phyloP scores from a whole-genome alignment of 2,888 invertebrate genomes.

The Dicranocentrus wangi region DNA sequence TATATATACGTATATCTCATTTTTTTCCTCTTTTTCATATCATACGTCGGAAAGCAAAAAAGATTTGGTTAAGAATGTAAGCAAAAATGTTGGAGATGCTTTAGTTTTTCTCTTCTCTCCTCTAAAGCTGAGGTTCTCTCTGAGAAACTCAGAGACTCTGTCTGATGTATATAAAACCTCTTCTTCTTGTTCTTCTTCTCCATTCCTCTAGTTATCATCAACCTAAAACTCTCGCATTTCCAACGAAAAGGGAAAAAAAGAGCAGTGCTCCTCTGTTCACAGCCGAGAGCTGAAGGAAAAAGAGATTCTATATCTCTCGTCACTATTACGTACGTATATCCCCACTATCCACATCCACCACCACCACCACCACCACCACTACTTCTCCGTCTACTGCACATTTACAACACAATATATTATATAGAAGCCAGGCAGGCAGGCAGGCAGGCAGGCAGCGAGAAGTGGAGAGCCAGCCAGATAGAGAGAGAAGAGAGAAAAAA shows the following conservation, averaged over 20 bases:
- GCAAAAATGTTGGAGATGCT: background rate
- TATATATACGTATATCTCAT: too few relatives aligned
- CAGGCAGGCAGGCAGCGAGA: too few relatives aligned
- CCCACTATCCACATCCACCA: too few relatives aligned
- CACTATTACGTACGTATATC: background rate
- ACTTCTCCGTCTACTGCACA: too few relatives aligned
- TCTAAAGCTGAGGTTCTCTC: background rate
- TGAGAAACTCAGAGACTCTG: background rate
- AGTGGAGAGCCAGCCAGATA: background rate
- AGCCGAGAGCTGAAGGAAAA: slow-evolving; percentile 14
- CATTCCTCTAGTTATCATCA: slow-evolving; percentile 6
- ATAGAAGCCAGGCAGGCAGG: too few relatives aligned
- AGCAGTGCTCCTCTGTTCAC: background rate
- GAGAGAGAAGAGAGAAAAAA: slow-evolving; percentile 7
- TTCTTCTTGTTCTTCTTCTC: background rate
- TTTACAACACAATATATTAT: too few relatives aligned
- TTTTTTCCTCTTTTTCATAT: too few relatives aligned
- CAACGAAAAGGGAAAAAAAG: slow-evolving; percentile 13
- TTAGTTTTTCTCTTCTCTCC: background rate
- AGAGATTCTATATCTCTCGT: slow-evolving; percentile 29
- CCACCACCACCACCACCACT: too few relatives aligned
- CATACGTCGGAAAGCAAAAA: slow-evolving; percentile 21
- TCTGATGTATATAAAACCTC: slow-evolving; percentile 4
- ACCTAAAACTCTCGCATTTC: slow-evolving; percentile 7
- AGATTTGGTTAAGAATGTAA: slow-evolving; percentile 28